Evolutionary conservation across 2,797 vertebrate genomes (phyloP), one percentile per base, ranked within the genome.

Genomic region (Allobates femoralis): DNA sequence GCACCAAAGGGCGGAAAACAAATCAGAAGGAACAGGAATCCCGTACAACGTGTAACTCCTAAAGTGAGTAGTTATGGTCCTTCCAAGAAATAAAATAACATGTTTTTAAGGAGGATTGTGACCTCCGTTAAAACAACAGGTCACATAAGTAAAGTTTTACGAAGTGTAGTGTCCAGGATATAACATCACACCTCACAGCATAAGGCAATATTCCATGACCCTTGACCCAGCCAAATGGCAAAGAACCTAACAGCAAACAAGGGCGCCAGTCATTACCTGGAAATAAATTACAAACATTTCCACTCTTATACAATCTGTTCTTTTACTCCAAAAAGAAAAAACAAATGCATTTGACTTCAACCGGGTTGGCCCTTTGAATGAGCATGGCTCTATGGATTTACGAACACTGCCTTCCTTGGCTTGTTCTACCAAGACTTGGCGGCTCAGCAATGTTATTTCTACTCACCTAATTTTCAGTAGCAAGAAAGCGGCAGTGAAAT

Each of bases 131-230:
- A 69, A 67, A 86, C n/a, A 58, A 56, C 23, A 67, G 71, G 58
- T 81, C 60, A 67, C 51, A 15, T 12, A 75, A 21, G 60, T 67
- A 66, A 77, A 64, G 32, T 58, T 79, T 86, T 86, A 86, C 78
- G 56, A 50, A 83, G 85, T 86, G 85, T 64, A 77, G 77, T 58
- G 79, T 67, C 78, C 85, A 82, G 84, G 19, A 18, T 37, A 80
- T 77, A 86, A 86, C 85, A 86, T 86, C 80, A 86, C 85, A 86
- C 85, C 79, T 86, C 66, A 62, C 23, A 77, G 76, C 79, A 86
- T 76, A 56, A 71, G 51, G 26, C 46, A 56, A 30, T 14, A 67
- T 69, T 82, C 23, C 21, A 66, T 77, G 79, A 86, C 79, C 73
- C 56, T 8, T 83, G 73, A 75, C 79, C 79, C 23, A 46, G 5